A percentile compares a stretch with the other conserved stretches of the same genome.
These are phyloP conservation scores for Pseudopodoces humilis DNA, from an alignment of 2,113 vertebrate genomes.

Conservation along the genomic window DNA sequence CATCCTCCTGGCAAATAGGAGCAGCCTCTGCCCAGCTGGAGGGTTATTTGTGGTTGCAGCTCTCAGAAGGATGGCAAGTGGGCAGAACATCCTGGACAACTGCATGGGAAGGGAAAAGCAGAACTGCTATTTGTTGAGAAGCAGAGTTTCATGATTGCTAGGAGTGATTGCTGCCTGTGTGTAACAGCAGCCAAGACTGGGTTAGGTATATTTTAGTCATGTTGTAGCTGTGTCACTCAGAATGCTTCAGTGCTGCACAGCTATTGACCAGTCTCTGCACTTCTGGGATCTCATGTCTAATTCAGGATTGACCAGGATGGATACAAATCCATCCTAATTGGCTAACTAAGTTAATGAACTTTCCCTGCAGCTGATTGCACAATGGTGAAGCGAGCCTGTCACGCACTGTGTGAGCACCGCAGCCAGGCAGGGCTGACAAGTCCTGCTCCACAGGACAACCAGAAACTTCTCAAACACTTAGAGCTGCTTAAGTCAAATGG, in stretches of 20 bases:
- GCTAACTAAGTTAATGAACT: constrained; percentile 1
- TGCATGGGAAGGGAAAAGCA: not conserved
- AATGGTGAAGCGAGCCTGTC: accelerated
- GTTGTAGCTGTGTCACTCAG: not conserved
- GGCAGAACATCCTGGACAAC: not conserved
- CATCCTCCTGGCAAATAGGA: not conserved
- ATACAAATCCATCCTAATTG: constrained; percentile 12
- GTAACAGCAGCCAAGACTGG: not conserved
- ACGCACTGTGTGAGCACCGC: not conserved
- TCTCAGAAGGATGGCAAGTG: not conserved
- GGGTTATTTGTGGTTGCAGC: not conserved
- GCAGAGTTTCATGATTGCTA: not conserved
- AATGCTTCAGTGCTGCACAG: not conserved
- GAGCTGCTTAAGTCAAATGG: not conserved
- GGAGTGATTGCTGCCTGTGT: not conserved
- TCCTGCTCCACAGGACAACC: not conserved
- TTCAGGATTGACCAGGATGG: not conserved
- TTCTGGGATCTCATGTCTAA: not conserved
- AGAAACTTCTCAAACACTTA: not conserved
- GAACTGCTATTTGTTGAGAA: not conserved
- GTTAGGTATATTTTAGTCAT: not conserved
- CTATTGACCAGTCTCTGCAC: not conserved
- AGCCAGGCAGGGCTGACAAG: accelerated
- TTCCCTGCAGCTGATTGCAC: not conserved
- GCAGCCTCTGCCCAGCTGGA: not conserved